Evolutionary conservation across 2,113 vertebrate species (phyloP).

Genomic region (Esox niger): DNA sequence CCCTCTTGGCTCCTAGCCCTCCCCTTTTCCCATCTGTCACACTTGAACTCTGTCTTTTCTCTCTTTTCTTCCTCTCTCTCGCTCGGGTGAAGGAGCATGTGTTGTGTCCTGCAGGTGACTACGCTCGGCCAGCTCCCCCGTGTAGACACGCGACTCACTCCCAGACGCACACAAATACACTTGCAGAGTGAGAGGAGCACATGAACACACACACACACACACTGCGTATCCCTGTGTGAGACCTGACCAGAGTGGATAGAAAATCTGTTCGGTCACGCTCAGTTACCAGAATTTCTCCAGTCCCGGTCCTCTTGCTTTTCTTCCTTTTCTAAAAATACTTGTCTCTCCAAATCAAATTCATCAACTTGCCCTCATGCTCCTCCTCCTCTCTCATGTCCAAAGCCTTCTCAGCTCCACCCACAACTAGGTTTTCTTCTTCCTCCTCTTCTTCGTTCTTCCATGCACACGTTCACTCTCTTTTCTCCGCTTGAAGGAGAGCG

Average conservation of each 20-base stretch:
- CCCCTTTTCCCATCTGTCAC: conserved; percentile 17
- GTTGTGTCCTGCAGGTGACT: conserved; percentile 34
- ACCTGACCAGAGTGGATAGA: conserved; percentile 57
- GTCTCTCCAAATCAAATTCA: conserved; percentile 60
- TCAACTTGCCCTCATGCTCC: conserved; percentile 60
- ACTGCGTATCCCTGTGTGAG: conserved; percentile 48
- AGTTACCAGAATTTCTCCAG: conserved; percentile 44
- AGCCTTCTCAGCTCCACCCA: conserved; percentile 39
- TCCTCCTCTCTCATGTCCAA: conserved; percentile 53
- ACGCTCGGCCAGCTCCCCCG: conserved; percentile 22
- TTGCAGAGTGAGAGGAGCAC: conserved; percentile 24
- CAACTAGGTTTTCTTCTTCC: conserved; percentile 33
- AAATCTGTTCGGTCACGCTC: conserved; percentile 51
- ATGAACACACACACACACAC: conserved; percentile 30
- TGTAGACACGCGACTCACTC: conserved; percentile 29
- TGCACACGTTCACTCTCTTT: conserved; percentile 42
- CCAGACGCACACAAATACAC: neutral
- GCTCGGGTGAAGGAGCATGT: conserved; percentile 14
- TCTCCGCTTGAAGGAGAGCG: conserved; percentile 43
- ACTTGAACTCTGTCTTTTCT: conserved; percentile 29
- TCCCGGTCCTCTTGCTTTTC: conserved; percentile 48
- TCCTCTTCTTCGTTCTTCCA: conserved; percentile 48
- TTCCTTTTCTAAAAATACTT: conserved; percentile 57
- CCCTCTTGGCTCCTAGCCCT: neutral
- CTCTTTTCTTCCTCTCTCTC: conserved; percentile 12